Evolutionary conservation across 2,797 vertebrate genomes (phyloP).

Genomic region (Alectoris magna): DNA sequence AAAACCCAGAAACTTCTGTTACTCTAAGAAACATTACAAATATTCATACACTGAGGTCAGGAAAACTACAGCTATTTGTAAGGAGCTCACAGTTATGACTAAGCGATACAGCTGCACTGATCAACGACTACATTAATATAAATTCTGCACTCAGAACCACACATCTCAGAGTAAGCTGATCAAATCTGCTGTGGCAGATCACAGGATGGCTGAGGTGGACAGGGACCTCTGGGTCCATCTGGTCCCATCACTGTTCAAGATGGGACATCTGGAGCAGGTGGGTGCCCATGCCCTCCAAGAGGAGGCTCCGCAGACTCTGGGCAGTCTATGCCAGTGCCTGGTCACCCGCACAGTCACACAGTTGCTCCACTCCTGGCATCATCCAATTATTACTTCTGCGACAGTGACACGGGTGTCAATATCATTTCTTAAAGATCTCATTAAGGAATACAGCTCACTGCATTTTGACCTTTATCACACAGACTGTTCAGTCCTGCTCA

Average conservation of each 20-base stretch:
- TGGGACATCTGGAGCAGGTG: background rate
- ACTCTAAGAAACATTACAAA: background rate
- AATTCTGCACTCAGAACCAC: background rate
- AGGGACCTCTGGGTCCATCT: background rate
- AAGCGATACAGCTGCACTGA: background rate
- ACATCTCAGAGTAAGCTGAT: background rate
- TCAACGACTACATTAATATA: background rate
- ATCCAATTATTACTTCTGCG: background rate
- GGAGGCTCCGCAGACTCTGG: background rate
- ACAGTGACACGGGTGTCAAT: background rate
- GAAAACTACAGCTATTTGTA: background rate
- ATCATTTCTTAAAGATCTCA: background rate
- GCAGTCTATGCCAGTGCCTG: background rate
- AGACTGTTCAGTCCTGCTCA: accelerated
- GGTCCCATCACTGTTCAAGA: background rate
- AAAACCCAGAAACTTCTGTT: background rate
- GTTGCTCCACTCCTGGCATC: background rate
- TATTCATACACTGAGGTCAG: background rate
- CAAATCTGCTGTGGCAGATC: background rate
- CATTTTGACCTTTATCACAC: background rate
- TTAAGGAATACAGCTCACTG: background rate
- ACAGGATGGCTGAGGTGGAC: background rate
- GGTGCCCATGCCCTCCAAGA: background rate
- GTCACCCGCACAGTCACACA: background rate
- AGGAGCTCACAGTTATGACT: background rate